Evolutionary conservation across 1,140 invertebrate genomes (phyloP), one percentile per base, ranked within the genome.

Genomic region (Atta cephalotes): DNA sequence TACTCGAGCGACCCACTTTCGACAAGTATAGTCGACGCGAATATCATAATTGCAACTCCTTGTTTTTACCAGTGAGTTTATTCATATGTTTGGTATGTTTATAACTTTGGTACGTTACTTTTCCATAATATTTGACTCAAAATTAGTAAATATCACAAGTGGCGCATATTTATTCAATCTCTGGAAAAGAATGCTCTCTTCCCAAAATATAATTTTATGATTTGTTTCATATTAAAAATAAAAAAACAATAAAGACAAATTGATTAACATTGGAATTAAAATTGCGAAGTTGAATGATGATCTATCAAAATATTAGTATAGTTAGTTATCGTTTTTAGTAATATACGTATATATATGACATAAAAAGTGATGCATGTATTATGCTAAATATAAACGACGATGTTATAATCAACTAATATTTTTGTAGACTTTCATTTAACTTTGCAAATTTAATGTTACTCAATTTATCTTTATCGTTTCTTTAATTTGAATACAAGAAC

Each of bases 1-100:
- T 18, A 49, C 68, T 10, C 56, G 35, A n/a, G 16, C 70, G 80
- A 82, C 68, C 80, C 68, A 82, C 68, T 82, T 82, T 49, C 80
- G 68, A 60, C 68, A 56, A 45, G 31, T 39, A 62, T 25, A 70
- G n/a, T 25, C 39, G 56, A 7, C 12, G 39, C 68, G 39, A 60
- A 18, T 56, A 49, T 51, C 68, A 74, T 82, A 82, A 82, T 74
- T 82, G 79, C 66, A 12, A 74, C 14, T 49, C 51, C 10, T 25
- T 66, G 56, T 62, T 39, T 45, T 74, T 60, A 45, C 31, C 35
- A 5, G 28, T 25, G 25, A 16, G 14, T 9, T 58, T 58, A n/a
- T 18, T 21, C 39, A 16, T 78, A 45, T 31, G 18, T 63, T 31
- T 3, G 51, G 14, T n/a, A 39, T 3, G 25, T 58, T 28, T 58